Evolutionary conservation across 2,797 vertebrate species (phyloP), one percentile per base, ranked within the genome.

Genomic region (Acipenser ruthenus): DNA sequence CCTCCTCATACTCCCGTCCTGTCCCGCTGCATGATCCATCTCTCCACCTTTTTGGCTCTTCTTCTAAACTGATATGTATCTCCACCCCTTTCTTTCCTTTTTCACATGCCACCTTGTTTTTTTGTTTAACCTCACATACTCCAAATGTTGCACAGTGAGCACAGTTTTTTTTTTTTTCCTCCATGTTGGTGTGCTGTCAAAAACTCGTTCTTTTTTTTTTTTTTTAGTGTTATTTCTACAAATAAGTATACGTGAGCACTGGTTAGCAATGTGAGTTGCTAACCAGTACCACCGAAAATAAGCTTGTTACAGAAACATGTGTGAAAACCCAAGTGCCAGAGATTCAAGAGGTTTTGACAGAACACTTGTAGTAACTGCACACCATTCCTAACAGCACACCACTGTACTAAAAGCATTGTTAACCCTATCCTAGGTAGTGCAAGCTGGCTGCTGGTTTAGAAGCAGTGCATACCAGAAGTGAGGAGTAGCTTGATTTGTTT

Each of bases 11-110:
- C 69, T 67, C 59, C 52, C 69, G 69, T 55, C 71, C 71, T 72
- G 71, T 65, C 67, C 67, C 68, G 80, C 83, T 87, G 94, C 94
- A 94, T 92, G 93, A 84, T 77, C 70, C 72, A 58, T 59, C 69
- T 67, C 59, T 52, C 69, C 74, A 66, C 68, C 79, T 74, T 69
- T 71, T 71, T 69, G 60, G 48, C 80, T 77, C 79, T 37, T 84
- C 83, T 77, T 78, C 78, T 71, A 79, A 78, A 70, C 2, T 78
- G 70, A 78, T 52, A 67, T 60, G 65, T 63, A 65, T 67, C 70
- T 76, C 73, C 77, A 72, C 50, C 53, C 64, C 68, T 71, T 55
- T 71, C 71, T 72, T 70, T 65, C 67, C 67, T 69, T 79, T 82
- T 87, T 93, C 94, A 94, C 92, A 93, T 84, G 80, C 83, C 76